These are phyloP conservation scores for Lepidotrigona ventralis DNA, from an alignment of 1,140 invertebrate species.

Conservation along the genomic window DNA sequence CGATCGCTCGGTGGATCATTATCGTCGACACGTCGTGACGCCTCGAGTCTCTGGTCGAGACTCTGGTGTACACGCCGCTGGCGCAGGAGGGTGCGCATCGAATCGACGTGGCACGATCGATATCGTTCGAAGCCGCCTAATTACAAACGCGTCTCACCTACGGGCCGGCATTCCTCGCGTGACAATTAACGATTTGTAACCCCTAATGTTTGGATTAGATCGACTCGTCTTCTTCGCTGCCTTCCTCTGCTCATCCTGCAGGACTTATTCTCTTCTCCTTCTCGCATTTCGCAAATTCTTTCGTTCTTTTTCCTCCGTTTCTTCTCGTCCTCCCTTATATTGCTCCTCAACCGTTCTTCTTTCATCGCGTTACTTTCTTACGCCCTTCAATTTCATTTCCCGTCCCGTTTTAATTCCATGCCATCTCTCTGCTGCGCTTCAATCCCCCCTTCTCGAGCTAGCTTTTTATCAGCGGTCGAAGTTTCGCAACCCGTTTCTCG, in stretches of 20 bases:
- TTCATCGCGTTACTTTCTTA: neutral
- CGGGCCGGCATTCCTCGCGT: constrained; percentile 67
- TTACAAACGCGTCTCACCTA: constrained; percentile 61
- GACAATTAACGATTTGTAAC: constrained; percentile 74
- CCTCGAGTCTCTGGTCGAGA: constrained; percentile 39
- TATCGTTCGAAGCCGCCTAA: constrained; percentile 64
- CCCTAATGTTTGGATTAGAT: constrained; percentile 70
- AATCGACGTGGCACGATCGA: constrained; percentile 58
- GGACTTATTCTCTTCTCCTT: no score
- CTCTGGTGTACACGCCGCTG: constrained; percentile 12
- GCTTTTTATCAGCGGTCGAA: neutral
- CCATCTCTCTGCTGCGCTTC: neutral
- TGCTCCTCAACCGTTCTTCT: neutral
- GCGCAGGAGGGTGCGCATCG: constrained; percentile 32
- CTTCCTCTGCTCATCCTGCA: neutral
- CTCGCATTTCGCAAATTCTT: neutral
- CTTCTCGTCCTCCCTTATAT: neutral
- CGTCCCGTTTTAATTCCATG: neutral
- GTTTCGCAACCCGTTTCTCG: neutral
- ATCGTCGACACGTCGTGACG: constrained; percentile 60
- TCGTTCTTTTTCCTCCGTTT: neutral
- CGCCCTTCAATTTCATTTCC: neutral
- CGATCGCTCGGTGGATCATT: constrained; percentile 63
- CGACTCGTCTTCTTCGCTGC: constrained; percentile 44
- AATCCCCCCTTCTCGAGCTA: neutral